Conservation (phyloP, 1,140 invertebrate species). For the Ostrea edulis region DNA sequence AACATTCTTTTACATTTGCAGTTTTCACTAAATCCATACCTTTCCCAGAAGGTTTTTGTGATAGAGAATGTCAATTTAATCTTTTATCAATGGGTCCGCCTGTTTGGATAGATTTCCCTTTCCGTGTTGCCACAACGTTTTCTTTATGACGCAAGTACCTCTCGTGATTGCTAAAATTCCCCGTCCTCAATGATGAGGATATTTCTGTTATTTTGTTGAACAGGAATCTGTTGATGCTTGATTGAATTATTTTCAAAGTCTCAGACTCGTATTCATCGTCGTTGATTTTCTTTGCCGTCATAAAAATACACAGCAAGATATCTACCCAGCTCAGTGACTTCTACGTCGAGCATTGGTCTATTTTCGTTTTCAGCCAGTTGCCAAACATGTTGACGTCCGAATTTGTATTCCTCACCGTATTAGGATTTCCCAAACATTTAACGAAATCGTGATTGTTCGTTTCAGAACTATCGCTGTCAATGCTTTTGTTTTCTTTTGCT, state of each 20-base stretch:
- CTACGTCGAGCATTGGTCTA: not conserved
- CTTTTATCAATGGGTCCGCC: not conserved
- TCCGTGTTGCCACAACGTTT: not conserved
- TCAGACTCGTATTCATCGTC: not conserved
- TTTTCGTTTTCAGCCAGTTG: not conserved
- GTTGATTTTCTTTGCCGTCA: not conserved
- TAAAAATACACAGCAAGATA: not conserved
- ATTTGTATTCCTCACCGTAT: not conserved
- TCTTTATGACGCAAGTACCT: not conserved
- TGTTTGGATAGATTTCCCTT: not conserved
- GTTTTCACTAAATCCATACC: not conserved
- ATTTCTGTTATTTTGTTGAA: not conserved
- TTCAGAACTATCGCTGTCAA: not conserved
- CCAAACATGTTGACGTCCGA: not conserved
- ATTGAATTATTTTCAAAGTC: not conserved
- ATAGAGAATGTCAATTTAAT: not conserved
- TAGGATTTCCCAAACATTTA: not conserved
- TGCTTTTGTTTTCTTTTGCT: too few relatives aligned
- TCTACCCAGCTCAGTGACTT: not conserved
- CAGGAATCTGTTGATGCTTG: not conserved
- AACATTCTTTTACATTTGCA: not conserved
- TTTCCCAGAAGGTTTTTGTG: not conserved
- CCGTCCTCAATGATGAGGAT: not conserved
- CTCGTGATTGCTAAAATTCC: not conserved
- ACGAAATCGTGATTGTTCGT: not conserved